A percentile compares a stretch with the other conserved stretches of the same genome.
Evolutionary conservation across 2,888 invertebrate species (phyloP).

Genomic region (Electrophaes corylata): DNA sequence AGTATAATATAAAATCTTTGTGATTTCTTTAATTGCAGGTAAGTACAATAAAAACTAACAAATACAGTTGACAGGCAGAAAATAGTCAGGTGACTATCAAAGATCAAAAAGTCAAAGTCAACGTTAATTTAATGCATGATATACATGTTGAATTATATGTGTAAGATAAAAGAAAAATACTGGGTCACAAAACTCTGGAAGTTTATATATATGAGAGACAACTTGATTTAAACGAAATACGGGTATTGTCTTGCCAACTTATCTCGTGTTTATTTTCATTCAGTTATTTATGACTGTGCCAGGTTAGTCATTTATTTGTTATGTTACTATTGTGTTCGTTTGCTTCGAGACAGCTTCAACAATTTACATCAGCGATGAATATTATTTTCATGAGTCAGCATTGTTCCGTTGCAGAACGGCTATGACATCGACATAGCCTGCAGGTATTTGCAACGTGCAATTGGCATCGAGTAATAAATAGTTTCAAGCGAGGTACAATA

Average conservation of each 20-base stretch:
- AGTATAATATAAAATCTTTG: no score
- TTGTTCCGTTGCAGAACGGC: background rate
- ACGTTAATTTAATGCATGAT: no score
- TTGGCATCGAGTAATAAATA: slow-evolving; percentile 11
- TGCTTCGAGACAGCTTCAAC: slow-evolving; percentile 3
- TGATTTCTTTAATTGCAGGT: no score
- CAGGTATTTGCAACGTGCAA: slow-evolving; percentile 1
- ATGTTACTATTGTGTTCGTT: slow-evolving; percentile 16
- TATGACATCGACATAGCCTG: slow-evolving; percentile 9
- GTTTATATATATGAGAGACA: slow-evolving; percentile 1
- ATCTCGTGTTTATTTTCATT: slow-evolving; percentile 21
- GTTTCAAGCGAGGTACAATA: background rate
- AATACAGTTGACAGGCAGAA: no score
- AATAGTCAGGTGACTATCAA: no score
- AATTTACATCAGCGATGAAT: slow-evolving; percentile 11
- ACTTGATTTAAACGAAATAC: slow-evolving; percentile 10
- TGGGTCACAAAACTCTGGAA: background rate
- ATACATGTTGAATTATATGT: no score
- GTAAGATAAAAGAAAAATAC: no score
- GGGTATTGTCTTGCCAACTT: slow-evolving; percentile 23
- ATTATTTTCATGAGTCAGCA: slow-evolving; percentile 10
- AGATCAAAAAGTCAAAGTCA: no score
- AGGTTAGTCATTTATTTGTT: slow-evolving; percentile 12
- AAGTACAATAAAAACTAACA: no score
- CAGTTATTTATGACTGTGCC: slow-evolving; percentile 16